A percentile compares a stretch with the other conserved stretches of the same genome.
phyloP scores from a whole-genome alignment of 2,113 vertebrate species.

The Murina feae region DNA sequence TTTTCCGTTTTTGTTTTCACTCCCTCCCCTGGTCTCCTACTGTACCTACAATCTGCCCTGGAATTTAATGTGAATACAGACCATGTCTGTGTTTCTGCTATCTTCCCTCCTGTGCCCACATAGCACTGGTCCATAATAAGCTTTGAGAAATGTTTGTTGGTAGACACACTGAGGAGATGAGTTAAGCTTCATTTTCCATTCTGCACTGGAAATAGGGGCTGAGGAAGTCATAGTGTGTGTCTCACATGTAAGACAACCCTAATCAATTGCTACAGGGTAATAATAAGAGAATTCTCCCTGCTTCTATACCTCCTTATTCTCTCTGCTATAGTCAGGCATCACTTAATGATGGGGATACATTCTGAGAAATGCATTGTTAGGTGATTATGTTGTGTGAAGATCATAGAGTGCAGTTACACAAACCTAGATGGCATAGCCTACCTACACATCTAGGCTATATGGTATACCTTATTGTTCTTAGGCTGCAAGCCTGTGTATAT shows the following conservation, averaged over 20 bases:
- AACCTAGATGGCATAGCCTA: no score
- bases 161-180: not conserved
- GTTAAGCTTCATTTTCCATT: not conserved
- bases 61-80: not conserved
- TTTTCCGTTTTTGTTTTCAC: constrained; percentile 26
- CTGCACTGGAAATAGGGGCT: not conserved
- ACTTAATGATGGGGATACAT: not conserved
- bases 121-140: not conserved
- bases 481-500: not conserved
- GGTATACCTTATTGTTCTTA: not conserved
- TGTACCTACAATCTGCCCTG: constrained; percentile 3
- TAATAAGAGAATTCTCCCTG: not conserved
- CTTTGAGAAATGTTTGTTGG: not conserved
- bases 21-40: constrained; percentile 10
- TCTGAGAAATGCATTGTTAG: not conserved
- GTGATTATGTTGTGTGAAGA: not conserved
- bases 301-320: not conserved
- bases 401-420: not conserved
- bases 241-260: not conserved
- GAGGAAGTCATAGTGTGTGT: not conserved
- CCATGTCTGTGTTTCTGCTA: not conserved
- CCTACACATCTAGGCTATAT: not conserved
- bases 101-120: not conserved
- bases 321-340: not conserved
- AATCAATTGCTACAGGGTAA: not conserved